Conservation (phyloP, 2,888 invertebrate species). For the Clistopyga incitator region DNA sequence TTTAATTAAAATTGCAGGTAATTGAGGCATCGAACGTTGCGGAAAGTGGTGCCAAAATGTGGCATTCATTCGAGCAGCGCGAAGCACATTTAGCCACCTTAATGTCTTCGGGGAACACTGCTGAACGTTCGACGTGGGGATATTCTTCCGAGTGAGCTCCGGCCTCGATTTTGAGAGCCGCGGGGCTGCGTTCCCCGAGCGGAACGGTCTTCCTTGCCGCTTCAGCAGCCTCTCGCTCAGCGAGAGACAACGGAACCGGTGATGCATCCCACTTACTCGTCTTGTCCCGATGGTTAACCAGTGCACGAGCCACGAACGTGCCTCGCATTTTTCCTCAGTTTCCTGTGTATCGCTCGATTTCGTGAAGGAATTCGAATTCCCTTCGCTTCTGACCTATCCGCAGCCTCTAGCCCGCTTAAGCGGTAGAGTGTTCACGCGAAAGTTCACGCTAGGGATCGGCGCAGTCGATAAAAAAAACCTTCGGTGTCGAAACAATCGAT, state of each 20-base stretch:
- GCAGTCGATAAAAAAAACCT: no score
- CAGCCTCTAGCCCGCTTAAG: not conserved
- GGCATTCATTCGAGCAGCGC: no score
- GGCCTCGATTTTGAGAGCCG: slow-evolving; percentile 44
- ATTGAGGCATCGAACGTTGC: no score
- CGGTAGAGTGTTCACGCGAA: not conserved
- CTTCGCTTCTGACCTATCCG: slow-evolving; percentile 7
- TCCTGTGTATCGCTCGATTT: slow-evolving; percentile 20
- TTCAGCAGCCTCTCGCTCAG: slow-evolving; percentile 61
- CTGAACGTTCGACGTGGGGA: slow-evolving; percentile 13
- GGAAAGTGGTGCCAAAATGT: no score
- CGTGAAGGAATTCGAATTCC: slow-evolving; percentile 20
- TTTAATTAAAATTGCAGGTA: no score
- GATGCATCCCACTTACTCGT: slow-evolving; percentile 67
- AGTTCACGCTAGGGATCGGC: not conserved
- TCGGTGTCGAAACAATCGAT: no score
- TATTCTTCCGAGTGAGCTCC: slow-evolving; percentile 17
- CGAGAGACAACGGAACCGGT: slow-evolving; percentile 62
- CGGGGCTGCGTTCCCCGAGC: slow-evolving; percentile 51
- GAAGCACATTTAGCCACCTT: not conserved
- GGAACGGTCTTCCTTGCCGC: slow-evolving; percentile 66
- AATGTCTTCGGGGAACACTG: slow-evolving; percentile 1
- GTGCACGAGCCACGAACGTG: slow-evolving; percentile 59
- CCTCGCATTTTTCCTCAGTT: slow-evolving; percentile 28
- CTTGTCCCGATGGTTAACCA: slow-evolving; percentile 63